These are phyloP conservation scores for Tromatobia lineatoria DNA, from an alignment of 2,888 invertebrate species.

Conservation along the genomic window DNA sequence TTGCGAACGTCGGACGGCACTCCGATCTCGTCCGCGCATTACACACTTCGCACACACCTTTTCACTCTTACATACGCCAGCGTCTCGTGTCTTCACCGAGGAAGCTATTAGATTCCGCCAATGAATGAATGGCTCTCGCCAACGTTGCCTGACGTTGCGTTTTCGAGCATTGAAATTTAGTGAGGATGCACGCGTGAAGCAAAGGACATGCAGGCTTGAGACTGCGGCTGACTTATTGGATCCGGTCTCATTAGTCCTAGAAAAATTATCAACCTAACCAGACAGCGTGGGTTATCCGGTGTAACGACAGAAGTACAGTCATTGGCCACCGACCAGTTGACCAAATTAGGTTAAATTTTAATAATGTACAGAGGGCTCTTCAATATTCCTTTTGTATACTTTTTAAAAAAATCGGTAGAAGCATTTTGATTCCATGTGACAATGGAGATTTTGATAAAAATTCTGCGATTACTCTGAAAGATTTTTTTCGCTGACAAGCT, in stretches of 20 bases:
- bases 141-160: conserved; percentile 12
- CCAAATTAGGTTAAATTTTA: too few relatives aligned
- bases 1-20: conserved; percentile 79
- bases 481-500: too few relatives aligned
- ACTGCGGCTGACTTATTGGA: conserved; percentile 21
- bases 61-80: conserved; percentile 6
- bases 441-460: background rate
- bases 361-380: too few relatives aligned
- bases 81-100: conserved; percentile 43
- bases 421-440: too few relatives aligned
- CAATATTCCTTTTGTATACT: too few relatives aligned
- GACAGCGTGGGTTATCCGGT: conserved; percentile 75
- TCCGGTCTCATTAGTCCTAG: conserved; percentile 77
- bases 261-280: conserved; percentile 77
- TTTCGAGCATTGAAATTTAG: conserved; percentile 59
- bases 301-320: conserved; percentile 38
- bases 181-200: conserved; percentile 15
- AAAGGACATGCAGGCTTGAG: background rate
- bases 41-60: conserved; percentile 42
- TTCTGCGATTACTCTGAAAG: too few relatives aligned
- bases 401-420: too few relatives aligned
- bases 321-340: conserved; percentile 8
- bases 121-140: conserved; percentile 39
- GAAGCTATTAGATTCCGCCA: conserved; percentile 36
- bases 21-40: conserved; percentile 58